Evolutionary conservation across 2,113 vertebrate species (phyloP), one percentile per base, ranked within the genome.

Genomic region (Nansenia antarctica): DNA sequence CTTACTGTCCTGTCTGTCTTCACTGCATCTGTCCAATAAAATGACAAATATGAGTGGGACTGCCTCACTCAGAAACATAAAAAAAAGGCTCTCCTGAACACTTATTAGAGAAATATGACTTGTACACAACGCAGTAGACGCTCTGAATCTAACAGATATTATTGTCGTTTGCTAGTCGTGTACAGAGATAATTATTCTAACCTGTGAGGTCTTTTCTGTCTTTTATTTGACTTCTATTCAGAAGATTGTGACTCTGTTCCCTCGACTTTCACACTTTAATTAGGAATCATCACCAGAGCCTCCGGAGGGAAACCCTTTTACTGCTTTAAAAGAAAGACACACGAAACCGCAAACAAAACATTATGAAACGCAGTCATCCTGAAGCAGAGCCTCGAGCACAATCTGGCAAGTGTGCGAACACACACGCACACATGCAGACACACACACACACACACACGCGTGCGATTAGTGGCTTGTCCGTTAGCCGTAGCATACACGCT

Each of bases 211-310:
- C 42, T 15, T 3, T 47, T 47, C 5, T 12, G 42, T 47, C 42
- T 47, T 47, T 47, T n/a, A n/a, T 12, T 47, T n/a, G 14, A 47
- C 15, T n/a, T n/a, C n/a, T n/a, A n/a, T 8, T 18, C 42, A n/a
- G 6, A n/a, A 12, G 42, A 47, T n/a, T 18, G 3, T 47, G 42
- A n/a, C 14, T 18, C 42, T 1, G 15, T 5, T 47, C 42, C n/a
- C 14, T n/a, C n/a, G 5, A 18, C 42, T 47, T n/a, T 15, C 42
- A 65, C 79, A 67, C 81, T 85, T 81, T 73, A 82, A 84, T 81
- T 73, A 71, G 62, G 73, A 72, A 59, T 64, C 57, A 52, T 72
- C 55, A 70, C 62, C 49, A 20, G 9, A 60, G 22, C 61, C 74
- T 32, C 30, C 1, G 53, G 76, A 72, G 74, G 69, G 65, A 77